These are phyloP conservation scores for Galago senegalensis DNA, from an alignment of 2,797 vertebrate species.

Conservation along the genomic window DNA sequence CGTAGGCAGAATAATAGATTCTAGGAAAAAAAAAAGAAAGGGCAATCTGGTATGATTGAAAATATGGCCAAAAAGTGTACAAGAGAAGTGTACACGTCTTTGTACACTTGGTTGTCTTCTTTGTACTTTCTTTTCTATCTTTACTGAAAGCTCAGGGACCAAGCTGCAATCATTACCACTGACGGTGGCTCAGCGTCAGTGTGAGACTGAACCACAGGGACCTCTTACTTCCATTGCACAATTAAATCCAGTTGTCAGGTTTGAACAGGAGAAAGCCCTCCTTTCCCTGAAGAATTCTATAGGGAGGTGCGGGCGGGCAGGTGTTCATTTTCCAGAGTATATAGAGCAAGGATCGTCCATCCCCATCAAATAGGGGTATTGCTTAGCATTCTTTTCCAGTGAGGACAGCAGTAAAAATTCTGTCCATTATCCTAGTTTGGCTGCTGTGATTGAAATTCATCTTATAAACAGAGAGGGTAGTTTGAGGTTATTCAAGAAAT, in stretches of 20 bases:
- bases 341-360: constrained; percentile 63
- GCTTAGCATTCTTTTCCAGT: constrained; percentile 52
- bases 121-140: neutral
- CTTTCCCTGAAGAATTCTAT: neutral
- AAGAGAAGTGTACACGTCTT: too few species aligned
- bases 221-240: neutral
- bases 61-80: neutral
- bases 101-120: too few species aligned
- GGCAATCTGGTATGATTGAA: neutral
- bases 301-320: neutral
- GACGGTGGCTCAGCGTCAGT: neutral
- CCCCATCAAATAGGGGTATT: constrained; percentile 69
- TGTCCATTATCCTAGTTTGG: neutral
- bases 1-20: neutral
- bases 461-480: constrained; percentile 23
- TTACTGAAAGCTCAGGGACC: neutral
- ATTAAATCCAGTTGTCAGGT: constrained; percentile 66
- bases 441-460: constrained; percentile 63
- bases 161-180: neutral
- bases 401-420: constrained; percentile 36
- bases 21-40: constrained; percentile 46
- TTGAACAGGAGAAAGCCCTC: constrained; percentile 2
- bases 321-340: constrained; percentile 41
- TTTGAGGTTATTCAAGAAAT: constrained; percentile 58
- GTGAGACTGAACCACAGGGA: neutral